Conservation (phyloP, 1,140 invertebrate genomes). For the Procambarus virginalis region DNA sequence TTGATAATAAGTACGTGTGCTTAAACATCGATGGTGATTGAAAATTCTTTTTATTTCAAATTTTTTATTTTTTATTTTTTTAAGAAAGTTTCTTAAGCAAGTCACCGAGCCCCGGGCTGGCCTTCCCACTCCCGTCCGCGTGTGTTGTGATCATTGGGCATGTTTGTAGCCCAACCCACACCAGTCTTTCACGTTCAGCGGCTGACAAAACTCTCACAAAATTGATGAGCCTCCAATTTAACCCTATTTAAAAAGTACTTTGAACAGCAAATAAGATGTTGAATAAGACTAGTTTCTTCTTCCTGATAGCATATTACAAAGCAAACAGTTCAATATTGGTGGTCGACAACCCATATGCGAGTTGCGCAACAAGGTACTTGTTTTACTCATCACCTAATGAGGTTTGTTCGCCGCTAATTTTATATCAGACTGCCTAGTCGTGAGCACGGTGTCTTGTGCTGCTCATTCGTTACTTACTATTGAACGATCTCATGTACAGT, state of each 20-base stretch:
- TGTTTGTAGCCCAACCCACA: conserved; percentile 62
- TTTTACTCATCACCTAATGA: conserved; percentile 52
- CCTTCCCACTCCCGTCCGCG: conserved; percentile 62
- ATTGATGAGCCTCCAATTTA: conserved; percentile 40
- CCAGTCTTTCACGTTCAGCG: conserved; percentile 67
- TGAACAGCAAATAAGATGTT: conserved; percentile 41
- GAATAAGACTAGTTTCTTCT: conserved; percentile 15
- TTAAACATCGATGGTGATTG: conserved; percentile 42
- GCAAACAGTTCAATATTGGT: conserved; percentile 27
- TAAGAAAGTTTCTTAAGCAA: conserved; percentile 33
- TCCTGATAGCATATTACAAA: conserved; percentile 14
- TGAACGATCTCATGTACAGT: conserved; percentile 66
- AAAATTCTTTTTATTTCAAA: conserved; percentile 21
- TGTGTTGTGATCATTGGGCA: conserved; percentile 64
- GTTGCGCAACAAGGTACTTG: conserved; percentile 62
- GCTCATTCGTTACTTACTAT: conserved; percentile 63
- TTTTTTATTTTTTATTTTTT: conserved; percentile 12
- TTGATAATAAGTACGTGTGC: conserved; percentile 56
- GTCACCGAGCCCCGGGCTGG: conserved; percentile 60
- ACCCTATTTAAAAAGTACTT: conserved; percentile 29
- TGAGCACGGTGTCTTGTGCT: conserved; percentile 45
- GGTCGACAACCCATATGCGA: conserved; percentile 42
- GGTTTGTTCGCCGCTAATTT: conserved; percentile 65
- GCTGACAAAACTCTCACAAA: conserved; percentile 60
- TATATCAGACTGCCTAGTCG: conserved; percentile 67